Percentiles rank a stretch among this genome's conserved stretches.
These are phyloP conservation scores for Eustalomyia histrio DNA, from an alignment of 2,888 invertebrate species.

Conservation along the genomic window DNA sequence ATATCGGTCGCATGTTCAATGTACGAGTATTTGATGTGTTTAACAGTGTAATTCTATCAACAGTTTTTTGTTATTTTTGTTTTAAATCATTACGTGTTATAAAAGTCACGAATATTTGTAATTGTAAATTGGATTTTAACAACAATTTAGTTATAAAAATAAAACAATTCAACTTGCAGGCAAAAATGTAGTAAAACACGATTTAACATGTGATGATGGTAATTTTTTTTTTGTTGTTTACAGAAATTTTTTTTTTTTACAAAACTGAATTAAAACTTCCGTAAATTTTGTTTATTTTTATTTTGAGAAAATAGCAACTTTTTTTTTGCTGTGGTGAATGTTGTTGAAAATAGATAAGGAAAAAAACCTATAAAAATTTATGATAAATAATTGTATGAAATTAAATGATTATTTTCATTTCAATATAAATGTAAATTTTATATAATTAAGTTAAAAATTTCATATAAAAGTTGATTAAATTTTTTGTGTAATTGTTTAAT, in stretches of 20 bases:
- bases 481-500: slow-evolving; percentile 1
- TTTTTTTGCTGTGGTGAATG: background rate
- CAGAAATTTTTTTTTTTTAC: background rate
- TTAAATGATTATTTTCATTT: background rate
- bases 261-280: background rate
- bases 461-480: background rate
- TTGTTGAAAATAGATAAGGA: background rate
- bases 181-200: slow-evolving; percentile 16
- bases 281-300: background rate
- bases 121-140: slow-evolving; percentile 59
- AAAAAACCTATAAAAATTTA: background rate
- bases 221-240: too few species aligned
- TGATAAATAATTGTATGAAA: slow-evolving; percentile 8
- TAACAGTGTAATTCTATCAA: background rate
- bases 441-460: background rate
- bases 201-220: slow-evolving; percentile 30
- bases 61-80: background rate
- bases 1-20: too few species aligned
- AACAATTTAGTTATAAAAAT: background rate
- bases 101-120: slow-evolving; percentile 60
- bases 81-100: slow-evolving; percentile 53
- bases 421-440: background rate
- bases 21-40: too few species aligned
- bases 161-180: slow-evolving; percentile 39
- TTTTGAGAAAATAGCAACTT: too few species aligned